Base-by-base conservation (phyloP, 2,797 vertebrate genomes). In the Fistularia commersonii region DNA sequence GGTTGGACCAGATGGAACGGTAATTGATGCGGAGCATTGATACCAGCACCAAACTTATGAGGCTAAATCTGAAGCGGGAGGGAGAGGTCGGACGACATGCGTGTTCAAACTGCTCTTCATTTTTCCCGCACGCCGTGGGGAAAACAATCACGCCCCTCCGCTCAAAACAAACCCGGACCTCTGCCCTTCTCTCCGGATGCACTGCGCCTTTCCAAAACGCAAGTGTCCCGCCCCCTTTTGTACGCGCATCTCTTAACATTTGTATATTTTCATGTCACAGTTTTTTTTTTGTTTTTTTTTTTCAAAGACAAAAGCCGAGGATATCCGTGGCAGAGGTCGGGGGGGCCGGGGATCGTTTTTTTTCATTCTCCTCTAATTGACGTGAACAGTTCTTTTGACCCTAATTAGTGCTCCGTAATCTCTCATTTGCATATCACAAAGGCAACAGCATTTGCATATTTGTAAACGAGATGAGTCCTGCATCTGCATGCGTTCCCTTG, bases 341-440 rank as follows among this genome's bases (percentile, higher is more conserved):
- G 64, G 76, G 75, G 64, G 76, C 77, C 61, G 74, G 60, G 83
- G 81, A 88, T 89, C 64, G 77, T 88, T 87, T 90, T 85, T 89
- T 86, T n/a, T n/a, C 80, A 81, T 82, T 89, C 88, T 86, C 84
- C 78, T 83, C 90, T 94, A 95, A 95, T 94, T 93, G 91, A 92
- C 91, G 90, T 86, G 89, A 92, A 92, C 90, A 90, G 84, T 90
- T 92, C 92, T 91, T 94, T 94, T 95, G 93, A 95, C 93, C 94
- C 93, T 95, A 94, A 96, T 95, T 95, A 95, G 93, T 76, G 80
- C 88, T 90, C 90, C 93, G 90, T 93, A 93, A 91, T 94, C 90
- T 92, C 88, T 84, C 84, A 93, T 94, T 95, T 94, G 90, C 92
- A 93, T 94, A 93, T 92, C 92, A 95, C 92, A 94, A 94, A 93